phyloP scores from a whole-genome alignment of 2,797 vertebrate genomes.

The Loriculus beryllinus region DNA sequence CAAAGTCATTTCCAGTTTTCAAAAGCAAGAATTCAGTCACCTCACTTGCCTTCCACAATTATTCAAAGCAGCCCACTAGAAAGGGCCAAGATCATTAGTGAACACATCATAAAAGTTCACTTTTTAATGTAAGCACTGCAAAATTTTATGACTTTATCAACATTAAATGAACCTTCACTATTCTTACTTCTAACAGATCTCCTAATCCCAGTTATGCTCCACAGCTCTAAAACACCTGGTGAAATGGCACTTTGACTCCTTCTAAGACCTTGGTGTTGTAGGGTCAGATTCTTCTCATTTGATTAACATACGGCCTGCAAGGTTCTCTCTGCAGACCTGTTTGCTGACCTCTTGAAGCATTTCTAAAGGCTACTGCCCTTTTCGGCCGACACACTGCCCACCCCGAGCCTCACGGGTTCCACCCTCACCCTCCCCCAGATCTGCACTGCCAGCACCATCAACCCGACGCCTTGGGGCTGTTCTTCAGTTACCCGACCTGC shows the following conservation, averaged over 20 bases:
- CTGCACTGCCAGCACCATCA: neutral
- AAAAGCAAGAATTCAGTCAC: neutral
- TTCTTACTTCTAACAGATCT: neutral
- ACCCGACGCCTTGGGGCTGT: neutral
- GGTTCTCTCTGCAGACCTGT: neutral
- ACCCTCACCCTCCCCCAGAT: neutral
- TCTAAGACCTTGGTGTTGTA: neutral
- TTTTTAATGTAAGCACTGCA: neutral
- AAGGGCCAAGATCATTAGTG: neutral
- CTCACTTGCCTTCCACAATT: neutral
- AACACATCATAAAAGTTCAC: neutral
- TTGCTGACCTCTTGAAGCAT: neutral
- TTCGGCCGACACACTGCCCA: accelerated
- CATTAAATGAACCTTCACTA: neutral
- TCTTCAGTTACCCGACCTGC: neutral
- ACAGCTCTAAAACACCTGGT: neutral
- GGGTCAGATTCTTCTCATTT: neutral
- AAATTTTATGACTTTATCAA: neutral
- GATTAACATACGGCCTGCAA: neutral
- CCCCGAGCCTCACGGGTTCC: neutral
- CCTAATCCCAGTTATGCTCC: neutral
- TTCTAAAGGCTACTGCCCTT: neutral
- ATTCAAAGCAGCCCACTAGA: neutral
- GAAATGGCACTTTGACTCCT: neutral
- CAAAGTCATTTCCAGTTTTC: neutral